phyloP scores from a whole-genome alignment of 2,797 vertebrate genomes.

The Dendrocincla fuliginosa region DNA sequence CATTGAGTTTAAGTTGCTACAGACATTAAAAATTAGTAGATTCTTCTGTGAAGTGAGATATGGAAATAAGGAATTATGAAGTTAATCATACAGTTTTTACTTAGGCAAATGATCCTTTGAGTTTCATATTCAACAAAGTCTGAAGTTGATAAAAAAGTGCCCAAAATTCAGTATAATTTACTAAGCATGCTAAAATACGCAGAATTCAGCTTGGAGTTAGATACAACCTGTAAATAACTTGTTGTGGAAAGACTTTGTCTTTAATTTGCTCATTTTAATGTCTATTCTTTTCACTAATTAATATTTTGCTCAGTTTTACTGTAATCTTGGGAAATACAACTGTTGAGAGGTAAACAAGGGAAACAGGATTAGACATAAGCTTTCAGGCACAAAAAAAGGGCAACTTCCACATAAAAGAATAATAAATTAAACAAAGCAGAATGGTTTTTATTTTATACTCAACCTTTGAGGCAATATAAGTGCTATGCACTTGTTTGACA shows the following conservation, averaged over 20 bases:
- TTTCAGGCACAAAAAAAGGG: background rate
- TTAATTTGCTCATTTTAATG: slow-evolving; percentile 3
- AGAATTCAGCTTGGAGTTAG: background rate
- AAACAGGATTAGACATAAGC: background rate
- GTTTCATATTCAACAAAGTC: background rate
- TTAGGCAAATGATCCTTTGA: background rate
- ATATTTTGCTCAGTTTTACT: slow-evolving; percentile 7
- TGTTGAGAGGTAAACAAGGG: background rate
- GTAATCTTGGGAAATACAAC: background rate
- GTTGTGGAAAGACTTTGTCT: background rate
- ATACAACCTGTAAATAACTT: background rate
- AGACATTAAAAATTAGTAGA: background rate
- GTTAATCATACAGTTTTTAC: background rate
- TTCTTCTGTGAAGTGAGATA: background rate
- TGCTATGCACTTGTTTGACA: background rate
- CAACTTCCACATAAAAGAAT: background rate
- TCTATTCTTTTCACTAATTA: background rate
- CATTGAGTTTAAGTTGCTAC: background rate
- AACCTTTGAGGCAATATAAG: background rate
- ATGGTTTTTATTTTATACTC: background rate
- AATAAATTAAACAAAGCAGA: background rate
- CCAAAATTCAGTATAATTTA: background rate
- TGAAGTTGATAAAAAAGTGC: background rate
- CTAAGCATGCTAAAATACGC: background rate
- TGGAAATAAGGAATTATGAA: background rate